Percentiles rank a stretch among this genome's conserved stretches.
These are phyloP conservation scores for Macropis europaea DNA, from an alignment of 2,888 invertebrate genomes.

Conservation along the genomic window DNA sequence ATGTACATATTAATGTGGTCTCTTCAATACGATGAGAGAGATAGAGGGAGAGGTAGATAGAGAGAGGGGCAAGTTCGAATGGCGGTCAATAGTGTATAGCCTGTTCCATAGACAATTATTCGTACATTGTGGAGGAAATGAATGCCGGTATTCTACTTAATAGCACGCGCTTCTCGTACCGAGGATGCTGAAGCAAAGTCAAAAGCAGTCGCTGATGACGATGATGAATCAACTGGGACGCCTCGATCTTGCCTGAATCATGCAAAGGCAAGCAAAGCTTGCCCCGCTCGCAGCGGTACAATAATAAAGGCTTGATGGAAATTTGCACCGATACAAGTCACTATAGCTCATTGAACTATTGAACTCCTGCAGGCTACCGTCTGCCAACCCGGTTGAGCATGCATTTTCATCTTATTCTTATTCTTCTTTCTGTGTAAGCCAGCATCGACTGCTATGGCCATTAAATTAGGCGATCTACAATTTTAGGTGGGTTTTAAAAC, in stretches of 20 bases:
- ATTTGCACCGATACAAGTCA: not conserved
- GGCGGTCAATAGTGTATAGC: constrained; percentile 30
- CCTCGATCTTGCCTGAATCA: constrained; percentile 41
- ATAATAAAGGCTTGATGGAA: constrained; percentile 31
- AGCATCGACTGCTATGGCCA: too few species aligned
- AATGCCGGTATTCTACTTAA: constrained; percentile 44
- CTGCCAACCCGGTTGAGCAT: not conserved
- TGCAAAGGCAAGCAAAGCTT: constrained; percentile 24
- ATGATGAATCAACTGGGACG: constrained; percentile 35
- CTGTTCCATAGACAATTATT: constrained; percentile 28
- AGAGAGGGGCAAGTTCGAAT: not conserved
- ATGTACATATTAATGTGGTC: not conserved
- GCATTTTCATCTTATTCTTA: constrained; percentile 6
- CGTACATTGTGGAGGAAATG: constrained; percentile 43
- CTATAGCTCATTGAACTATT: not conserved
- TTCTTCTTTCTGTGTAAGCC: not conserved
- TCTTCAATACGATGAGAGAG: not conserved
- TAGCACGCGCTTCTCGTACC: constrained; percentile 28
- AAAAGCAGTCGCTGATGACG: constrained; percentile 37
- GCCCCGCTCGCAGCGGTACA: not conserved
- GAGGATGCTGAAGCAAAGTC: constrained; percentile 24
- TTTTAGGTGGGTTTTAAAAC: too few species aligned
- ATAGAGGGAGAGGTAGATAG: not conserved
- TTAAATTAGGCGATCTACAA: too few species aligned
- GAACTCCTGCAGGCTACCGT: not conserved